These are phyloP conservation scores for Coregonus suidteri DNA, from an alignment of 2,797 vertebrate species.

Conservation along the genomic window DNA sequence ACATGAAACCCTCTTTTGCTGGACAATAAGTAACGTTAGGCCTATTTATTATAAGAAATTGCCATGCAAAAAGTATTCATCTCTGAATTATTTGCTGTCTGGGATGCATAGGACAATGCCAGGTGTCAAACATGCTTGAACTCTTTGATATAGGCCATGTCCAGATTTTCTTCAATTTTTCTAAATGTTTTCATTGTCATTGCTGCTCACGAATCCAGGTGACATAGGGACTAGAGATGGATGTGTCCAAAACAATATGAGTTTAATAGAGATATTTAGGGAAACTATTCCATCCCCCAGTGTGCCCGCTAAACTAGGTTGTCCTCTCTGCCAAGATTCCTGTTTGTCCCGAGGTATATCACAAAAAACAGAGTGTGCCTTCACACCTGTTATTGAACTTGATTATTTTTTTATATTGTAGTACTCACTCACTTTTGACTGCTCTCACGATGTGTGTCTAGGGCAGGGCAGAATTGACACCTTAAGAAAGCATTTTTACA, in stretches of 20 bases:
- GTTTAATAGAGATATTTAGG: constrained; percentile 45
- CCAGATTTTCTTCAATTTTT: not conserved
- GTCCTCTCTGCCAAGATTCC: constrained; percentile 46
- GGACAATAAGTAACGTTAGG: no score
- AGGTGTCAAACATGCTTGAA: no score
- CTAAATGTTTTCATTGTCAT: not conserved
- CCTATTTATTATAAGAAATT: no score
- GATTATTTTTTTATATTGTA: constrained; percentile 50
- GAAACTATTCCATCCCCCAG: constrained; percentile 1
- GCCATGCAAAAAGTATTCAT: no score
- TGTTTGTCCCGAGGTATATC: constrained; percentile 6
- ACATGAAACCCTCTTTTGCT: no score
- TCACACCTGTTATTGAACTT: constrained; percentile 28
- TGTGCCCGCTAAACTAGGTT: constrained; percentile 33
- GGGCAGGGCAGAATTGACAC: constrained; percentile 10
- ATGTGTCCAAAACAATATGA: constrained; percentile 44
- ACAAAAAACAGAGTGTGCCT: not conserved
- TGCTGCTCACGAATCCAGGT: constrained; percentile 8
- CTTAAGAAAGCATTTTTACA: not conserved
- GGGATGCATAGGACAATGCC: no score
- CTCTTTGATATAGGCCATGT: not conserved
- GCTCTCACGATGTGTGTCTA: constrained; percentile 15
- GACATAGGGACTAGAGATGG: constrained; percentile 39
- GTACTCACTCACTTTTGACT: constrained; percentile 31
- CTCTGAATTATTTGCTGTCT: no score